These are phyloP conservation scores for Corvus moneduloides DNA, from an alignment of 2,113 vertebrate species.

Conservation along the genomic window DNA sequence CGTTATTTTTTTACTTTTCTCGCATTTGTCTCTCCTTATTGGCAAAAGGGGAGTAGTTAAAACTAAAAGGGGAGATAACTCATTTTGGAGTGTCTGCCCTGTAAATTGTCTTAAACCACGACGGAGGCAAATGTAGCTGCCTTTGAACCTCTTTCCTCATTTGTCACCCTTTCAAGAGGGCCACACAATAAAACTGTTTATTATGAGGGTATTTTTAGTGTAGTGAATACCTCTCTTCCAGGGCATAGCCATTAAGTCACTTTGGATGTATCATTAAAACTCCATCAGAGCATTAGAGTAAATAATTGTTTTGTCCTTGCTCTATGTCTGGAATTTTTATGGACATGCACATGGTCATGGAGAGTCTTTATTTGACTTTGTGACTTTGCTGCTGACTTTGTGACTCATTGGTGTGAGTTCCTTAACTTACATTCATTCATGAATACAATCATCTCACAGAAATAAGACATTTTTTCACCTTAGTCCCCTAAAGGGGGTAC, in stretches of 20 bases:
- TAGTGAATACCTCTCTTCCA: background rate
- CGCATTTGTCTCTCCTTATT: background rate
- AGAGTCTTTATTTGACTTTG: background rate
- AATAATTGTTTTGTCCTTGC: slow-evolving; percentile 18
- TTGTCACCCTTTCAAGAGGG: background rate
- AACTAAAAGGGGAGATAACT: background rate
- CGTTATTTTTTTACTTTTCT: background rate
- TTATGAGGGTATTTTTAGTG: background rate
- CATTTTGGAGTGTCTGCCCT: background rate
- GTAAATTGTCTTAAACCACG: background rate
- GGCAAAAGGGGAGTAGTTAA: background rate
- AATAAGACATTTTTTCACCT: background rate
- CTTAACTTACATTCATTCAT: background rate
- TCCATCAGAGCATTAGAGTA: background rate
- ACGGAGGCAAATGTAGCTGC: background rate
- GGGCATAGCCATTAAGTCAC: background rate
- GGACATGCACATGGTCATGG: background rate
- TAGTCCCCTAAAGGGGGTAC: background rate
- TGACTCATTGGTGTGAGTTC: background rate
- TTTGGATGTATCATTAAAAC: background rate
- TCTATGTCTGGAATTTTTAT: background rate
- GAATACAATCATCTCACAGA: background rate
- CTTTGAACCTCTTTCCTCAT: background rate
- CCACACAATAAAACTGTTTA: background rate
- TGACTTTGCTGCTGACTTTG: background rate